Conservation (phyloP, 2,113 vertebrate genomes). For the Cichladusa arquata region DNA sequence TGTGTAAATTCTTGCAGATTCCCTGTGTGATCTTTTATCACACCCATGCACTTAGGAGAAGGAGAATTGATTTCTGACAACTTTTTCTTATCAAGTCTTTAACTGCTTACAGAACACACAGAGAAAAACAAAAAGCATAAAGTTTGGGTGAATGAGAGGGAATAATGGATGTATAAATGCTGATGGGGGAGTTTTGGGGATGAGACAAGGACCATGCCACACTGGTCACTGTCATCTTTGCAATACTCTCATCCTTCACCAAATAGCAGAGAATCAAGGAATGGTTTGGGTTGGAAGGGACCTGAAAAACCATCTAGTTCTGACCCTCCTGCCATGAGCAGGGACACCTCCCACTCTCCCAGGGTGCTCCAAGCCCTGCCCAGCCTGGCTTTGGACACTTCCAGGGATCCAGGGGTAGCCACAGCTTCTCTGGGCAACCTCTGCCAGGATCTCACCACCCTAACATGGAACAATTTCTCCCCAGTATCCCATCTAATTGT, state of each 20-base stretch:
- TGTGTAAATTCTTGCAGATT: not conserved
- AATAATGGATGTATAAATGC: not conserved
- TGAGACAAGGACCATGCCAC: not conserved
- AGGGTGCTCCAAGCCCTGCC: rapidly evolving
- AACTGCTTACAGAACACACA: not conserved
- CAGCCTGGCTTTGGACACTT: not conserved
- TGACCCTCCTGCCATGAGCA: not conserved
- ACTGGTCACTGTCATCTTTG: too few relatives aligned
- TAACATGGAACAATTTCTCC: not conserved
- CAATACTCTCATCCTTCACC: not conserved
- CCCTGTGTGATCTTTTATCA: not conserved
- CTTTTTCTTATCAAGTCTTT: slow-evolving; percentile 17
- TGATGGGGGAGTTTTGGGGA: not conserved
- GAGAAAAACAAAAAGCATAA: not conserved
- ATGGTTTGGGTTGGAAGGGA: not conserved
- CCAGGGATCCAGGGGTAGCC: not conserved
- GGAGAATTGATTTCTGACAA: slow-evolving; percentile 31
- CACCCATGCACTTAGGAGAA: not conserved
- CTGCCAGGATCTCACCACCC: rapidly evolving
- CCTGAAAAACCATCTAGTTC: not conserved
- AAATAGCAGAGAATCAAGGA: not conserved
- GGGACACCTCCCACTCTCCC: too few relatives aligned
- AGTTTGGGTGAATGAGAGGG: not conserved
- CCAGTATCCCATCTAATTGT: not conserved
- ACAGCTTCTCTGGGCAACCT: not conserved